phyloP scores from a whole-genome alignment of 1,140 invertebrate genomes.

The Meloidogyne floridensis region DNA sequence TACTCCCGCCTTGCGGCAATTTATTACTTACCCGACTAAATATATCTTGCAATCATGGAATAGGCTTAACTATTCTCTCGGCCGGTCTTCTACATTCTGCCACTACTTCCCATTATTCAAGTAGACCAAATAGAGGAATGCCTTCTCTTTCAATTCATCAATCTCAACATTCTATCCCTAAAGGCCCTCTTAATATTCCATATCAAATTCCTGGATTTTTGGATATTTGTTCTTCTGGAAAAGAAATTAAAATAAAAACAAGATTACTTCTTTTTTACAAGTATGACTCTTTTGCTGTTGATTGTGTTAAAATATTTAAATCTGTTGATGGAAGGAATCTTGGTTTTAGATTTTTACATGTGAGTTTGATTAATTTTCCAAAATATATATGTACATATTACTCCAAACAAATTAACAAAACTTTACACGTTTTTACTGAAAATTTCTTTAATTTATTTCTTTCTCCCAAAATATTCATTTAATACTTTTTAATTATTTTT shows the following conservation, averaged over 20 bases:
- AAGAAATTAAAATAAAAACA: slow-evolving; percentile 73
- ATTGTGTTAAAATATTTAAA: slow-evolving; percentile 95
- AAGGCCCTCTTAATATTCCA: slow-evolving; percentile 82
- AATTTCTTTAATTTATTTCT: too few relatives aligned
- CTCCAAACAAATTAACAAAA: too few relatives aligned
- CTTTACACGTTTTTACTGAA: too few relatives aligned
- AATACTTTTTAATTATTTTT: neutral
- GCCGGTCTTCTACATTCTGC: slow-evolving; percentile 65
- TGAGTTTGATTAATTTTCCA: slow-evolving; percentile 1
- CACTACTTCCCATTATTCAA: slow-evolving; percentile 4
- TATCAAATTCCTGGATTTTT: slow-evolving; percentile 92
- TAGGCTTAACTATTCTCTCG: slow-evolving; percentile 84
- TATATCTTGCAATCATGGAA: slow-evolving; percentile 81
- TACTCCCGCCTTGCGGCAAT: slow-evolving; percentile 56
- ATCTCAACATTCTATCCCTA: slow-evolving; percentile 68
- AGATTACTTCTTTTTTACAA: slow-evolving; percentile 91
- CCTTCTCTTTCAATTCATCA: neutral
- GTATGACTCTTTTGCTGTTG: slow-evolving; percentile 91
- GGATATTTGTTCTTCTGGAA: slow-evolving; percentile 87
- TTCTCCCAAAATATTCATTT: too few relatives aligned
- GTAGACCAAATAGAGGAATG: neutral
- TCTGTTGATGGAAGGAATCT: slow-evolving; percentile 75
- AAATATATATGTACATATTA: too few relatives aligned
- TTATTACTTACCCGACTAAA: slow-evolving; percentile 69
- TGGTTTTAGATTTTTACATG: slow-evolving; percentile 58